These are phyloP conservation scores for Nothocercus julius DNA, from an alignment of 2,113 vertebrate genomes.

Conservation along the genomic window DNA sequence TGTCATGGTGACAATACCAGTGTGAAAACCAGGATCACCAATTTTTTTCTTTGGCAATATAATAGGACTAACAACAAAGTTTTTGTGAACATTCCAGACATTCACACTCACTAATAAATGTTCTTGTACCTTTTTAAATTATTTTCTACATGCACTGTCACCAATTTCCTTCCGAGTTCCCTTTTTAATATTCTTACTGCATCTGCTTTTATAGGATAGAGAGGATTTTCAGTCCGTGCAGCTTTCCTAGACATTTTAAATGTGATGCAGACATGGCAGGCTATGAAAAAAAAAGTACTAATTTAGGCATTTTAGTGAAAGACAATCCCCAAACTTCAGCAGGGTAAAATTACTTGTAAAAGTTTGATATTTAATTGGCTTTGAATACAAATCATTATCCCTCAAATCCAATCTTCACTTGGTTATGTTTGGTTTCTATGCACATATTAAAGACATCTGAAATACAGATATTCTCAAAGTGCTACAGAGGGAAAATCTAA, in stretches of 20 bases:
- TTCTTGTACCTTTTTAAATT: neutral
- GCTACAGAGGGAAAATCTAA: neutral
- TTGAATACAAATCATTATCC: neutral
- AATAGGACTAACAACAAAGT: neutral
- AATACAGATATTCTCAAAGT: neutral
- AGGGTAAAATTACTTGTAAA: neutral
- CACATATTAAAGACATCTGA: too few relatives aligned
- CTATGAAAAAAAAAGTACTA: neutral
- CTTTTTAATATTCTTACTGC: neutral
- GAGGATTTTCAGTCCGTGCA: neutral
- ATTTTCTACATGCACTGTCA: neutral
- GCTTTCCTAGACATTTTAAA: neutral
- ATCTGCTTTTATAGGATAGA: neutral
- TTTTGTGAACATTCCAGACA: neutral
- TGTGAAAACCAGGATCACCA: neutral
- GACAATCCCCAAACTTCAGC: neutral
- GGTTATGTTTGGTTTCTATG: neutral
- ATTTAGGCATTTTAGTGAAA: neutral
- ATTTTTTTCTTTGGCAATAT: neutral
- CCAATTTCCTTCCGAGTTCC: neutral
- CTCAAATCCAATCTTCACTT: neutral
- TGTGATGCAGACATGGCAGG: neutral
- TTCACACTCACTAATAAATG: neutral
- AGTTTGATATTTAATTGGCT: neutral
- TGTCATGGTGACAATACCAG: neutral